These are phyloP conservation scores for Fukomys damarensis DNA, from an alignment of 2,113 vertebrate genomes.

Conservation along the genomic window DNA sequence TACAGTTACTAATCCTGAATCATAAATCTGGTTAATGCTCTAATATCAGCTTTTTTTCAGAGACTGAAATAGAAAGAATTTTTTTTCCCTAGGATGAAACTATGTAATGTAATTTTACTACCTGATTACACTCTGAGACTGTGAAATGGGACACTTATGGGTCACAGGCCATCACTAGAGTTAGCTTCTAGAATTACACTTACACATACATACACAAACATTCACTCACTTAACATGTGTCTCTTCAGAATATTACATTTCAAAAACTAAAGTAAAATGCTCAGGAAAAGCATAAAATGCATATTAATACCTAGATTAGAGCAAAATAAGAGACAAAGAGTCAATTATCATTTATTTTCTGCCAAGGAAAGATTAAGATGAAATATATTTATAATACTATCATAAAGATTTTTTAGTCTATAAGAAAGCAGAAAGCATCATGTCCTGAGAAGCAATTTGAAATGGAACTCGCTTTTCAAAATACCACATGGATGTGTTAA, in stretches of 20 bases:
- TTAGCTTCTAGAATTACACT: background rate
- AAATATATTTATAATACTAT: background rate
- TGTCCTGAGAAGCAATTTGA: background rate
- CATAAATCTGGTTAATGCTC: background rate
- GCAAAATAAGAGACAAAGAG: background rate
- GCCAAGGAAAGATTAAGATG: background rate
- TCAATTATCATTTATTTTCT: background rate
- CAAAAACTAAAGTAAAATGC: background rate
- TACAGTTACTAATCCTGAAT: background rate
- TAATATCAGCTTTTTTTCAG: background rate
- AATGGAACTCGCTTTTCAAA: background rate
- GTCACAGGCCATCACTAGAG: background rate
- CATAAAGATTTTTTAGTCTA: background rate
- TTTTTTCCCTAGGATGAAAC: background rate
- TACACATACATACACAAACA: background rate
- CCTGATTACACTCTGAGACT: background rate
- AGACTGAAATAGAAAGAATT: background rate
- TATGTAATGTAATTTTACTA: background rate
- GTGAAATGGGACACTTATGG: background rate
- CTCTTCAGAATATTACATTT: background rate
- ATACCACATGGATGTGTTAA: conserved; percentile 1
- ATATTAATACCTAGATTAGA: background rate
- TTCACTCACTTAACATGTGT: background rate
- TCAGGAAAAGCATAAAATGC: background rate
- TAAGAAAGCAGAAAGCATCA: background rate